Evolutionary conservation across 2,797 vertebrate species (phyloP).

Genomic region (Pteronotus mesoamericanus): DNA sequence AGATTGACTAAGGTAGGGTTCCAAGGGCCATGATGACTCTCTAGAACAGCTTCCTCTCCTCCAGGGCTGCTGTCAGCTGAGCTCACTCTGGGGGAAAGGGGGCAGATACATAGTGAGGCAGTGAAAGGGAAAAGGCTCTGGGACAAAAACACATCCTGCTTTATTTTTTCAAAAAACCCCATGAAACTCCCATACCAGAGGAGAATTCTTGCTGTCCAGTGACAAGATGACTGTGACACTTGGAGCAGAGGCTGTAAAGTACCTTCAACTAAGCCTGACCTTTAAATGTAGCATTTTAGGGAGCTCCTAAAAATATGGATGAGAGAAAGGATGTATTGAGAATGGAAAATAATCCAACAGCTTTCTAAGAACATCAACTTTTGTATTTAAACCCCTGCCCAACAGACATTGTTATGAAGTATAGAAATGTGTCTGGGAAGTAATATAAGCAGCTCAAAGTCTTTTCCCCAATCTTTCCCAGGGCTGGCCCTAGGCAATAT

Average conservation of each 20-base stretch:
- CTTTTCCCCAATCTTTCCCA: neutral
- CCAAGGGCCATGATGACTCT: neutral
- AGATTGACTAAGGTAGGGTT: neutral
- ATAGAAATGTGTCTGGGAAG: neutral
- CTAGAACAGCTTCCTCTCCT: neutral
- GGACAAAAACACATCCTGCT: neutral
- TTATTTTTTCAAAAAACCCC: neutral
- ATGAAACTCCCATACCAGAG: neutral
- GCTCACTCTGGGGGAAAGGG: neutral
- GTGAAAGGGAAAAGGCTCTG: neutral
- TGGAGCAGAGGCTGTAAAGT: neutral
- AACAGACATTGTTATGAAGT: neutral
- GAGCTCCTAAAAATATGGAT: neutral
- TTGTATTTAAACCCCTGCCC: neutral
- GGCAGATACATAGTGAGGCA: neutral
- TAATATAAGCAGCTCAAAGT: neutral
- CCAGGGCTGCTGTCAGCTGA: neutral
- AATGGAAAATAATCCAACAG: neutral
- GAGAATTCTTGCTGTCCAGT: neutral
- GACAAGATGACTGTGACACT: neutral
- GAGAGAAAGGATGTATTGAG: neutral
- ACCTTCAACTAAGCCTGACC: neutral
- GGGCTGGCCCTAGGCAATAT: neutral
- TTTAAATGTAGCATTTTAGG: neutral
- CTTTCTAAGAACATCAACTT: neutral